Conservation (phyloP, 2,797 vertebrate species). For the Arrhamphus sclerolepis region DNA sequence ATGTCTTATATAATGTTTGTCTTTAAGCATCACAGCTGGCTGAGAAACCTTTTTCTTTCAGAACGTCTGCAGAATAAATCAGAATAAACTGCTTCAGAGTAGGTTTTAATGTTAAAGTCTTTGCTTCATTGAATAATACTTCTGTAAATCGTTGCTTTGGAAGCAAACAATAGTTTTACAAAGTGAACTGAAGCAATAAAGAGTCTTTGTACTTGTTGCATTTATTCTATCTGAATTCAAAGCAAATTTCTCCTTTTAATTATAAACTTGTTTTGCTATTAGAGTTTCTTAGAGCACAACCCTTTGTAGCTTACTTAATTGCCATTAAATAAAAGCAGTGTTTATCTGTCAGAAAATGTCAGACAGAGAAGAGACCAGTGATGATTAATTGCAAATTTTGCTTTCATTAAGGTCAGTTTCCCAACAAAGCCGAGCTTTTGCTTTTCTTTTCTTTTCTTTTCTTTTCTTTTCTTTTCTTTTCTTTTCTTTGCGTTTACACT, state of each 20-base stretch:
- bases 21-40: conserved; percentile 25
- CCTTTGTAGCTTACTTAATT: conserved; percentile 5
- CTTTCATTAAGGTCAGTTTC: conserved; percentile 11
- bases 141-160: neutral
- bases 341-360: conserved; percentile 9
- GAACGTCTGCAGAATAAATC: conserved; percentile 16
- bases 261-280: no score
- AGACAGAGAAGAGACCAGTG: conserved; percentile 9
- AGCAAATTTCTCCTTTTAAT: no score
- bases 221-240: no score
- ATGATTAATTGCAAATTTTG: conserved; percentile 20
- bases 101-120: conserved; percentile 10
- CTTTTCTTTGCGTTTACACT: neutral
- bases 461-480: neutral
- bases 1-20: neutral
- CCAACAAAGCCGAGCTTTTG: neutral
- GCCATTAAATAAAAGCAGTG: conserved; percentile 13
- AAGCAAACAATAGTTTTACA: conserved; percentile 13
- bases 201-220: no score
- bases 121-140: neutral
- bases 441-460: neutral
- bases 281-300: neutral
- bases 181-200: neutral
- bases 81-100: conserved; percentile 1
- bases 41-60: conserved; percentile 24